Evolutionary conservation across 1,140 invertebrate species (phyloP).

Genomic region (Bombus vancouverensis): DNA sequence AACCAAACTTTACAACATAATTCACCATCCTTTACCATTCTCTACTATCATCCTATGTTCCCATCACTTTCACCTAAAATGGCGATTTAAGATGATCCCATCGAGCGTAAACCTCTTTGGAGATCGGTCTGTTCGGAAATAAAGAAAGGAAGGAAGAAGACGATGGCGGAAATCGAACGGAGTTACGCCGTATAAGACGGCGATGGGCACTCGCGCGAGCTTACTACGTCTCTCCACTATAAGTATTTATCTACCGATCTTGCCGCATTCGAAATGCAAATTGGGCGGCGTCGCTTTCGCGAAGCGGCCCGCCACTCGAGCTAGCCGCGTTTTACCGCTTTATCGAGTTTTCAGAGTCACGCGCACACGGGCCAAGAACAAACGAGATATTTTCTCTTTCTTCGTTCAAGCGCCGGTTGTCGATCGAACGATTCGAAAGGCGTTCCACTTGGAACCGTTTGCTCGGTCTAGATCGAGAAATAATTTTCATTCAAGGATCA

Average conservation of each 20-base stretch:
- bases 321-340: conserved; percentile 18
- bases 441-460: conserved; percentile 44
- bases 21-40: not conserved
- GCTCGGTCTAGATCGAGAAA: conserved; percentile 72
- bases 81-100: conserved; percentile 1
- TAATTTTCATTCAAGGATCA: conserved; percentile 78
- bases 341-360: conserved; percentile 55
- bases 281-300: conserved; percentile 17
- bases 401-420: not conserved
- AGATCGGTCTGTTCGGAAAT: not conserved
- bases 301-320: not conserved
- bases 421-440: conserved; percentile 48
- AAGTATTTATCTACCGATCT: conserved; percentile 50
- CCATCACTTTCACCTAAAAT: not conserved
- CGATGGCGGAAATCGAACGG: not conserved
- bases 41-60: not conserved
- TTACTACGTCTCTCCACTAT: conserved; percentile 14
- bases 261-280: conserved; percentile 49
- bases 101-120: not conserved
- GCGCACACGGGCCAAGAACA: conserved; percentile 40
- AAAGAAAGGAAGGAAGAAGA: not conserved
- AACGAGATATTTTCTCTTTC: conserved; percentile 33
- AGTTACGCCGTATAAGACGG: conserved; percentile 33
- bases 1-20: not conserved
- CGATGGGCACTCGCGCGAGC: not conserved